Evolutionary conservation across 2,888 invertebrate genomes (phyloP).

Genomic region (Orthonychiurus folsomi): DNA sequence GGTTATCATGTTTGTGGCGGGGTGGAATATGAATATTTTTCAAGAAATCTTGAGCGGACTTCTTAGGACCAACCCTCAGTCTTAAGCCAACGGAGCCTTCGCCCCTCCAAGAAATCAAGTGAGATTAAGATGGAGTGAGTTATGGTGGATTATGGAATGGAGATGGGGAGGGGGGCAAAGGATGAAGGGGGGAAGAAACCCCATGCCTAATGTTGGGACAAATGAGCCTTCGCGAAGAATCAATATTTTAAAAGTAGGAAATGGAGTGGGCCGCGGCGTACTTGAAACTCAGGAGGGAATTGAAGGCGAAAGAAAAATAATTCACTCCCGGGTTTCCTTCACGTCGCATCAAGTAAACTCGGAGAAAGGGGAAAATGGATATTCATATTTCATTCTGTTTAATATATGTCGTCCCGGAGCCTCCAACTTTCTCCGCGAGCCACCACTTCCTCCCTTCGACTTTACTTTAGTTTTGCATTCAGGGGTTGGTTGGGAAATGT

Average conservation of each 20-base stretch:
- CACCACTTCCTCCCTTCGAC: too few species aligned
- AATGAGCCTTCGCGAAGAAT: not conserved
- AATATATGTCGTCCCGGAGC: conserved; percentile 1
- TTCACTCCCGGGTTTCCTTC: not conserved
- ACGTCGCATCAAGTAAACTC: not conserved
- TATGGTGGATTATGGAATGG: not conserved
- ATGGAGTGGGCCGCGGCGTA: not conserved
- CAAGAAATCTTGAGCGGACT: too few species aligned
- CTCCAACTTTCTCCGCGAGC: too few species aligned
- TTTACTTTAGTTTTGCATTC: too few species aligned
- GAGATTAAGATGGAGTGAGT: not conserved
- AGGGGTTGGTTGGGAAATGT: too few species aligned
- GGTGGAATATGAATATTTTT: too few species aligned
- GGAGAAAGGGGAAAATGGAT: not conserved
- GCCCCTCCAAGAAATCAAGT: not conserved
- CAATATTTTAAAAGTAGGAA: not conserved
- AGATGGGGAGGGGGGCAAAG: not conserved
- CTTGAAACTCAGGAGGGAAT: not conserved
- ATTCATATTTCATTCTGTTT: conserved; percentile 1
- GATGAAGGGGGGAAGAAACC: too few species aligned
- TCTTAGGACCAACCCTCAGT: too few species aligned
- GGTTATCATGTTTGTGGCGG: too few species aligned
- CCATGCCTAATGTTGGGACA: not conserved
- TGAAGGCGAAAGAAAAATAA: conserved; percentile 1
- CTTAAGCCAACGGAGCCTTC: too few species aligned